Conservation (phyloP, 1,140 invertebrate species). For the Apocrypta bakeri region DNA sequence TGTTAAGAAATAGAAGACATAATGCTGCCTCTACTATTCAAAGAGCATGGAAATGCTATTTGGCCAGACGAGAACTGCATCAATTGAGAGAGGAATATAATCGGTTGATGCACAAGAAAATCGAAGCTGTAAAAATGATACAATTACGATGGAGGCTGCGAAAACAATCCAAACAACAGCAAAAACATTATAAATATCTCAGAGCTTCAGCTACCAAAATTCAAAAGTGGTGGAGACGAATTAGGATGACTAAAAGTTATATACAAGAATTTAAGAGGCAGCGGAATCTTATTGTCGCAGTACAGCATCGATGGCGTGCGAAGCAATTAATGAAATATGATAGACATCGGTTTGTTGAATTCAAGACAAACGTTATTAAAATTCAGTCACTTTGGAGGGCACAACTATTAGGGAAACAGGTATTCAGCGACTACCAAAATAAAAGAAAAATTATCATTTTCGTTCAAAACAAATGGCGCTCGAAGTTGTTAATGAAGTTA, state of each 20-base stretch:
- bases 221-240: constrained; percentile 73
- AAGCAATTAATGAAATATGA: constrained; percentile 63
- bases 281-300: constrained; percentile 58
- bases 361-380: constrained; percentile 58
- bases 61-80: constrained; percentile 45
- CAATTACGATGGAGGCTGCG: constrained; percentile 52
- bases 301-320: constrained; percentile 73
- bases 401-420: constrained; percentile 63
- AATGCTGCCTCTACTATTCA: constrained; percentile 64
- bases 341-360: constrained; percentile 59
- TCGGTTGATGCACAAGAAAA: constrained; percentile 42
- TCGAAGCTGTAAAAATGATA: constrained; percentile 54
- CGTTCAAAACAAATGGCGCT: constrained; percentile 72
- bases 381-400: constrained; percentile 74
- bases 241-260: constrained; percentile 51
- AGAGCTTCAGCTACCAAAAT: constrained; percentile 59
- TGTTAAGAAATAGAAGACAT: constrained; percentile 56
- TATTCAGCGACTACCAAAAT: constrained; percentile 61
- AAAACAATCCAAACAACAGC: constrained; percentile 56
- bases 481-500: constrained; percentile 65
- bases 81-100: constrained; percentile 52
- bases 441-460: constrained; percentile 61
- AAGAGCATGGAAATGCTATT: constrained; percentile 57
- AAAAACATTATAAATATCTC: constrained; percentile 55
- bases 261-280: constrained; percentile 51